These are phyloP conservation scores for Amblyjoppa fuscipennis DNA, from an alignment of 2,888 invertebrate species.

Conservation along the genomic window DNA sequence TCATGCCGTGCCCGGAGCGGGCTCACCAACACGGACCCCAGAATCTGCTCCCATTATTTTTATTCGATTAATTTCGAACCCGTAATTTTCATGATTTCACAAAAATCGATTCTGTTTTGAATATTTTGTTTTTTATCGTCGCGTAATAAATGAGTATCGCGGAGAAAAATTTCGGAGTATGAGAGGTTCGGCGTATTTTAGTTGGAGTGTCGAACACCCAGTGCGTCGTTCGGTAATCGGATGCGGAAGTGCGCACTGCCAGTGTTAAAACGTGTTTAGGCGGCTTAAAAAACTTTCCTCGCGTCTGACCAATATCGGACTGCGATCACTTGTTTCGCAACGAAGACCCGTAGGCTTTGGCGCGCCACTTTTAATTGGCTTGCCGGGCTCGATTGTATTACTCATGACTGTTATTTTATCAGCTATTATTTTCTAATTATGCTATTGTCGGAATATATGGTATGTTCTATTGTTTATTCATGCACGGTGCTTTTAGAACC, in stretches of 20 bases:
- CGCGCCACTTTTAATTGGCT: neutral
- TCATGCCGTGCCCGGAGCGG: conserved; percentile 13
- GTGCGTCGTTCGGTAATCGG: neutral
- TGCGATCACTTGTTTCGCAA: neutral
- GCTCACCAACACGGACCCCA: neutral
- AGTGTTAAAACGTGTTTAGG: neutral
- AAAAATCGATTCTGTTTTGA: neutral
- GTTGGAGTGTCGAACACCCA: neutral
- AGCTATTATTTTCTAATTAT: too few relatives aligned
- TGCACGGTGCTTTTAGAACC: too few relatives aligned
- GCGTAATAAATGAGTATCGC: neutral
- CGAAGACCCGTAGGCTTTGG: neutral
- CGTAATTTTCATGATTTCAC: neutral
- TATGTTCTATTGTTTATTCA: too few relatives aligned
- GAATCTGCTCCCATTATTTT: neutral
- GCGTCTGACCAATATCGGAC: neutral
- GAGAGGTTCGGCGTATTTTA: neutral
- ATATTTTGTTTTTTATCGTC: neutral
- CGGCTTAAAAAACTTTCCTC: neutral
- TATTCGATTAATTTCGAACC: conserved; percentile 16
- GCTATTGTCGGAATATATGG: too few relatives aligned
- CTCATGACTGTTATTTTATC: too few relatives aligned
- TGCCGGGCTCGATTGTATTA: too few relatives aligned
- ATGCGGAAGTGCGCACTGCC: neutral
- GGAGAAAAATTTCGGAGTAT: neutral